Conservation (phyloP, 1,140 invertebrate genomes). For the Orussus abietinus region DNA sequence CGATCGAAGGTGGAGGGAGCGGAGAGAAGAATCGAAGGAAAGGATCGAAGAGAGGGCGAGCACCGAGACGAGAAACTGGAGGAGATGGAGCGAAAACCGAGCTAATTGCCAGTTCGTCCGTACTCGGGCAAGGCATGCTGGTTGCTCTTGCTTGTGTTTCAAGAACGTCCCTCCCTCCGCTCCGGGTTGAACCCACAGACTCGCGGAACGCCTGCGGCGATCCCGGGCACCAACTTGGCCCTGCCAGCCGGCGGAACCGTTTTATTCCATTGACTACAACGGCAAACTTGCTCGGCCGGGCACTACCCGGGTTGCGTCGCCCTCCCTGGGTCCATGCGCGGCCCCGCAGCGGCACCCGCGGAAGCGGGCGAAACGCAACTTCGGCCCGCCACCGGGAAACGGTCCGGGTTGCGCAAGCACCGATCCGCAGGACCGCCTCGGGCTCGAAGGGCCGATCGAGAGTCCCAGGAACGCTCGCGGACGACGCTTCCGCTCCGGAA, state of each 20-base stretch:
- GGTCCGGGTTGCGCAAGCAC: too few relatives aligned
- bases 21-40: too few relatives aligned
- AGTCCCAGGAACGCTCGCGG: constrained; percentile 11
- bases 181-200: constrained; percentile 22
- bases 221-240: constrained; percentile 26
- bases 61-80: too few relatives aligned
- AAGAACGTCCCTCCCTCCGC: constrained; percentile 24
- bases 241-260: constrained; percentile 29
- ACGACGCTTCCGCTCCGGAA: constrained; percentile 5
- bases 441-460: too few relatives aligned
- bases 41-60: too few relatives aligned
- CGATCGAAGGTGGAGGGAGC: too few relatives aligned
- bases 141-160: constrained; percentile 31
- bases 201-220: constrained; percentile 31
- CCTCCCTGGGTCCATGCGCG: constrained; percentile 12
- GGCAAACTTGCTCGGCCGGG: constrained; percentile 37
- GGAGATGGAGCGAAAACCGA: too few relatives aligned
- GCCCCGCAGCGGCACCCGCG: too few relatives aligned
- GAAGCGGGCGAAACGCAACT: constrained; percentile 2
- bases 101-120: constrained; percentile 34
- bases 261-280: constrained; percentile 43
- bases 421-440: too few relatives aligned
- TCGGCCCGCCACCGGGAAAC: constrained; percentile 24
- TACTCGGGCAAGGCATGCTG: constrained; percentile 22
- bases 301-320: constrained; percentile 2